Evolutionary conservation across 2,888 invertebrate genomes (phyloP), one percentile per base, ranked within the genome.

Genomic region (Cryptus armator): DNA sequence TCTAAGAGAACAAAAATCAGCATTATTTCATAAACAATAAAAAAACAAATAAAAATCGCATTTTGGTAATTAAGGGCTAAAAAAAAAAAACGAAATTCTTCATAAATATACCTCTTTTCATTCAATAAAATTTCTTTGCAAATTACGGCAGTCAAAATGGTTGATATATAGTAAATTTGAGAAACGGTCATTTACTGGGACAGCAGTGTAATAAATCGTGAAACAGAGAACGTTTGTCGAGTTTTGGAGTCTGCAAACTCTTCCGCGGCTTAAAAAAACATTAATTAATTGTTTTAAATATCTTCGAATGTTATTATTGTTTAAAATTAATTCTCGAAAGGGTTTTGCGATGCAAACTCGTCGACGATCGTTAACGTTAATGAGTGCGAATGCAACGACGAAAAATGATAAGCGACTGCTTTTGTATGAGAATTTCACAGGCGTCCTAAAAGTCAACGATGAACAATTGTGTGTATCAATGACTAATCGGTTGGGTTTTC

Each of bases 401-500:
- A 53, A n/a, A 56, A 12, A 44, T 16, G 64, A 24, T 56, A 56
- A 74, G n/a, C 53, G 66, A 16, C 9, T 66, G 70, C 12, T 46
- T 80, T 85, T 82, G 74, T 66, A 56, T 68, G 72, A 77, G 53
- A 77, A n/a, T 19, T 24, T 81, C 81, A 62, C 79, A 81, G 87
- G 81, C 56, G 68, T 68, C 75, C 66, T 70, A 81, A 67, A 59
- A 59, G 48, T 74, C 72, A 75, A 71, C 51, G n/a, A 12, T 16
- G 24, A 56, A 24, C 19, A 62, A 12, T 62, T 37, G 14, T 43
- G 51, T 75, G 59, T 80, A 68, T 67, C 77, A 37, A 66, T 86
- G 66, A 91, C 91, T 92, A 92, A 92, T 92, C 83, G 85, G 82
- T 62, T 87, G 87, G 91, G 86, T 89, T 87, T 89, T 88, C 81